Conservation (phyloP, 1,140 invertebrate genomes). For the Brachionus manjavacas region DNA sequence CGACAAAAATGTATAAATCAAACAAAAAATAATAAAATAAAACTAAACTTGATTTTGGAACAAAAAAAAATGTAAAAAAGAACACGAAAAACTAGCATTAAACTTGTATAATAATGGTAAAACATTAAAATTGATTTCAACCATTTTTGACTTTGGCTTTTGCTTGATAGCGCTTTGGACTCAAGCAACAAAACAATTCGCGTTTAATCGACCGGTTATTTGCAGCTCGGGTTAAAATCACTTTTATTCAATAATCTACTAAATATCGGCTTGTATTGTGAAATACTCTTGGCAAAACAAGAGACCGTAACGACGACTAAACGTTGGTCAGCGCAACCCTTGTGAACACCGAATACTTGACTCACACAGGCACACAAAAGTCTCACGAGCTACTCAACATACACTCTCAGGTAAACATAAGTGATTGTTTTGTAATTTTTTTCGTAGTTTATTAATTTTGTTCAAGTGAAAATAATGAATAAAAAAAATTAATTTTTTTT, state of each 20-base stretch:
- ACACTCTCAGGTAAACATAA: not conserved
- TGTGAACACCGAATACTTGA: not conserved
- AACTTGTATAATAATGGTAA: slow-evolving; percentile 17
- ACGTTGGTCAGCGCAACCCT: not conserved
- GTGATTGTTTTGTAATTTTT: not conserved
- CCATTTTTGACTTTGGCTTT: not conserved
- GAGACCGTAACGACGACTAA: not conserved
- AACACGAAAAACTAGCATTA: slow-evolving; percentile 17
- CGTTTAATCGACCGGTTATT: not conserved
- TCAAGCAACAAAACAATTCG: slow-evolving; percentile 2
- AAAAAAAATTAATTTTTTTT: not conserved
- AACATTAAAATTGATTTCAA: slow-evolving; percentile 12
- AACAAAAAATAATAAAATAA: slow-evolving; percentile 28
- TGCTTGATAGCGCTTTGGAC: not conserved
- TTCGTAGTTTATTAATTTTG: not conserved
- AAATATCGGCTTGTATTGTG: slow-evolving; percentile 16
- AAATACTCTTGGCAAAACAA: slow-evolving; percentile 14
- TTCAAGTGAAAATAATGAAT: not conserved
- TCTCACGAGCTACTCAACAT: not conserved
- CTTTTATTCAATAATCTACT: not conserved
- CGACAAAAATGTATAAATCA: not conserved
- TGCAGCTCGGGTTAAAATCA: not conserved
- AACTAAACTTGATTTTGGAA: slow-evolving; percentile 9
- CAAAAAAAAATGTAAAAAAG: slow-evolving; percentile 23
- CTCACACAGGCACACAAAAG: not conserved